phyloP scores from a whole-genome alignment of 2,113 vertebrate genomes.

The Chionomys nivalis region DNA sequence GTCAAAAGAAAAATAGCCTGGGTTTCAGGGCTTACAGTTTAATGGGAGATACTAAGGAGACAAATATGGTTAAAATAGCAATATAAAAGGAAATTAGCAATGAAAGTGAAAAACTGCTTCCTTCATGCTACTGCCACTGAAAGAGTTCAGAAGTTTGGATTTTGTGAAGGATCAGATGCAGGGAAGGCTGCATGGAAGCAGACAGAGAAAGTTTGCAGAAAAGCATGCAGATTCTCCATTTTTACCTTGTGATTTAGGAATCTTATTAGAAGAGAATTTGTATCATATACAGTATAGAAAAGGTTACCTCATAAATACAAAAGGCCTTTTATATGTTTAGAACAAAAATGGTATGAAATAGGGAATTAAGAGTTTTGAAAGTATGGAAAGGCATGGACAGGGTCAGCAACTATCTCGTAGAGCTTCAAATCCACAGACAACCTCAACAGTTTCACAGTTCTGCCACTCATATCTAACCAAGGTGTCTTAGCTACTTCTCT shows the following conservation, averaged over 20 bases:
- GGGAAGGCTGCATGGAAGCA: not conserved
- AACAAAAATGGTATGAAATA: not conserved
- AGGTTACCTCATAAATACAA: not conserved
- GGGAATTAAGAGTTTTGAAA: not conserved
- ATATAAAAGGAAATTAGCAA: not conserved
- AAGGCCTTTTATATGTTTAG: not conserved
- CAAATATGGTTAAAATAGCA: not conserved
- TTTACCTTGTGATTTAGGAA: not conserved
- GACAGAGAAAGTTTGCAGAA: not conserved
- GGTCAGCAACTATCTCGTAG: not conserved
- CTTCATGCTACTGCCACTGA: not conserved
- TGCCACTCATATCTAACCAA: not conserved
- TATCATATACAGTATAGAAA: not conserved
- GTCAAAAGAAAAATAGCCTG: not conserved
- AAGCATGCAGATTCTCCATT: fast-evolving
- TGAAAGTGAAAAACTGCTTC: not conserved
- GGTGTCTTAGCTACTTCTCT: too few relatives aligned
- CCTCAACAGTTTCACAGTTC: not conserved
- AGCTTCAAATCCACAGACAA: not conserved
- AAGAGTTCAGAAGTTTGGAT: not conserved
- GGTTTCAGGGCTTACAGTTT: not conserved
- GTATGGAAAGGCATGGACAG: not conserved
- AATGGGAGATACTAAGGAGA: not conserved
- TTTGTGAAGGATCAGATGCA: not conserved
- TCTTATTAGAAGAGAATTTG: not conserved